Conservation (phyloP, 2,888 invertebrate genomes). For the Patella caerulea region DNA sequence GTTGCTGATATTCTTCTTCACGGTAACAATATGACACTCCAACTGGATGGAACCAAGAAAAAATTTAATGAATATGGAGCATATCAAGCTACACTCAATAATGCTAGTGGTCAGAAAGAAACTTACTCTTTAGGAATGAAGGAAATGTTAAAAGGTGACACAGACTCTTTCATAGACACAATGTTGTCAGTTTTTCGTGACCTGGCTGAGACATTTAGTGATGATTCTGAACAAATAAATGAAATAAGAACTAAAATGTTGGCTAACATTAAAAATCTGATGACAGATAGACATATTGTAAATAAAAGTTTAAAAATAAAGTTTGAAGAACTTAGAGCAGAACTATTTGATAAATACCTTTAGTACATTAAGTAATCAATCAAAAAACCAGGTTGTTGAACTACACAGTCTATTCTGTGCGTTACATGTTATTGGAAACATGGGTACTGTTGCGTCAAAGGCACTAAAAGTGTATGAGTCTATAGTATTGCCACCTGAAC, state of each 20-base stretch:
- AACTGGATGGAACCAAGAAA: conserved; percentile 2
- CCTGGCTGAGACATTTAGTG: neutral
- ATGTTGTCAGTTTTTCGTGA: neutral
- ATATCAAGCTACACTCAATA: neutral
- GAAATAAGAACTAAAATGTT: neutral
- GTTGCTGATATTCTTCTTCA: neutral
- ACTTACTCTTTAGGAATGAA: neutral
- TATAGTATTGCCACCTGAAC: neutral
- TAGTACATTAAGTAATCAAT: neutral
- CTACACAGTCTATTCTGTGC: conserved; percentile 1
- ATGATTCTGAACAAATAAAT: neutral
- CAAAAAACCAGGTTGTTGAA: neutral
- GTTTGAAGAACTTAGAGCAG: neutral
- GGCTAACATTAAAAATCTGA: neutral
- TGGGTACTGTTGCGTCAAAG: neutral
- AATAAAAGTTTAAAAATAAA: neutral
- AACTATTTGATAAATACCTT: neutral
- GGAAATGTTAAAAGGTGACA: neutral
- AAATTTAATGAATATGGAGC: neutral
- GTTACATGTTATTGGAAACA: conserved; percentile 1
- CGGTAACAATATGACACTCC: neutral
- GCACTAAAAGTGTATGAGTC: neutral
- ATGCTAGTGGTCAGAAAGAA: neutral
- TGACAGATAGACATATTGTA: neutral
- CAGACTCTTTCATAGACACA: neutral